Conservation (phyloP, 2,113 vertebrate species). For the Nesoenas mayeri region DNA sequence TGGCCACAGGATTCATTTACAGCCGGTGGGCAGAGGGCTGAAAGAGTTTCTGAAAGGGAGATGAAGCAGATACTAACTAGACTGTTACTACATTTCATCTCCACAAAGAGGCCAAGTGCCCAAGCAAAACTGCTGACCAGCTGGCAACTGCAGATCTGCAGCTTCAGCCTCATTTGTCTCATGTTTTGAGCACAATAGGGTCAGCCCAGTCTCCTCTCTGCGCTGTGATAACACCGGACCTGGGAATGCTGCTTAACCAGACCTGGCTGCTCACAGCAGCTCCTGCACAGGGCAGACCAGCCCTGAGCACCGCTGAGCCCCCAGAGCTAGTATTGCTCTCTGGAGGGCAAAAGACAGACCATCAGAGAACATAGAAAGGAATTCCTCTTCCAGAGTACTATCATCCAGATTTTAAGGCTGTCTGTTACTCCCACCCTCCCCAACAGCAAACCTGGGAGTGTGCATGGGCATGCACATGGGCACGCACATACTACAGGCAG, state of each 20-base stretch:
- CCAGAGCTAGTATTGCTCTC: not conserved
- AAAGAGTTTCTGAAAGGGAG: not conserved
- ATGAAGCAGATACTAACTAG: not conserved
- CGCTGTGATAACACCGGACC: not conserved
- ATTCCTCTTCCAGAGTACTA: not conserved
- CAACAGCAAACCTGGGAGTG: not conserved
- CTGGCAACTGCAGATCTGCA: not conserved
- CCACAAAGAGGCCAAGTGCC: not conserved
- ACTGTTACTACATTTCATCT: not conserved
- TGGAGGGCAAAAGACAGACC: not conserved
- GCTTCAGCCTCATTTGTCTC: conserved; percentile 43
- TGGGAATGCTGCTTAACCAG: not conserved
- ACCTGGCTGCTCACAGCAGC: not conserved
- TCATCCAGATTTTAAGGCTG: not conserved
- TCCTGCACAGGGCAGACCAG: rapidly evolving
- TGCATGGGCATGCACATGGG: no score
- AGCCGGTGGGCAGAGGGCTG: not conserved
- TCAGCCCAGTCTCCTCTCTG: not conserved
- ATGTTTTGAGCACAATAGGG: conserved; percentile 19
- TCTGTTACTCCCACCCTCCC: not conserved
- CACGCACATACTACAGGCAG: not conserved
- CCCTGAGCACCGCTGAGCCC: not conserved
- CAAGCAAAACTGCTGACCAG: conserved; percentile 25
- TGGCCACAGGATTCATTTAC: rapidly evolving
- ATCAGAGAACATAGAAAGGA: not conserved